Percentiles rank a stretch among this genome's conserved stretches.
Conservation (phyloP, 1,140 invertebrate species). For the Cardiocondyla obscurior region DNA sequence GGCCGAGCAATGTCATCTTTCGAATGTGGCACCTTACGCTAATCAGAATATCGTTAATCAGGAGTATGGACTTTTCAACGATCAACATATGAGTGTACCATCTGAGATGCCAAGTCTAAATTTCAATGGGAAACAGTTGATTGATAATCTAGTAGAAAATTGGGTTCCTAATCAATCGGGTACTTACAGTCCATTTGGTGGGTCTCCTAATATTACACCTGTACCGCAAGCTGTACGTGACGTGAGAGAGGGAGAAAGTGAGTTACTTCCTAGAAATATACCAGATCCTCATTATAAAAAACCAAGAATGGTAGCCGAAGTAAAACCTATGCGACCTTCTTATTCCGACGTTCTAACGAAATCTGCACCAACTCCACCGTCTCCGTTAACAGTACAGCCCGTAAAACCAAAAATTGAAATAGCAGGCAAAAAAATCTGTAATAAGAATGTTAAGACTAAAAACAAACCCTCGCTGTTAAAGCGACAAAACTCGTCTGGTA, state of each 20-base stretch:
- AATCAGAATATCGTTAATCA: slow-evolving; percentile 78
- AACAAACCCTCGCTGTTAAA: slow-evolving; percentile 79
- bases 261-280: slow-evolving; percentile 69
- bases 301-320: slow-evolving; percentile 91
- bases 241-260: slow-evolving; percentile 68
- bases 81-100: slow-evolving; percentile 73
- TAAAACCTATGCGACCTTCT: slow-evolving; percentile 92
- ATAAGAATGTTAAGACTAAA: slow-evolving; percentile 79
- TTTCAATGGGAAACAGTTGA: slow-evolving; percentile 83
- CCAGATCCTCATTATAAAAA: slow-evolving; percentile 83
- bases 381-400: slow-evolving; percentile 73
- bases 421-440: slow-evolving; percentile 73
- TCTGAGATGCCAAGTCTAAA: slow-evolving; percentile 71
- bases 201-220: slow-evolving; percentile 80
- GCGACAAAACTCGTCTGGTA: slow-evolving; percentile 84
- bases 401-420: slow-evolving; percentile 78
- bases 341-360: slow-evolving; percentile 93
- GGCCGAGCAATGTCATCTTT: slow-evolving; percentile 78
- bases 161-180: slow-evolving; percentile 92
- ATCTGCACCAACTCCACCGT: slow-evolving; percentile 83
- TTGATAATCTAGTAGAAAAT: slow-evolving; percentile 92
- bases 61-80: slow-evolving; percentile 80
- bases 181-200: slow-evolving; percentile 92
- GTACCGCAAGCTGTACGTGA: slow-evolving; percentile 68
- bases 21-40: slow-evolving; percentile 73